phyloP scores from a whole-genome alignment of 1,140 invertebrate genomes.

The Cephus cinctus region DNA sequence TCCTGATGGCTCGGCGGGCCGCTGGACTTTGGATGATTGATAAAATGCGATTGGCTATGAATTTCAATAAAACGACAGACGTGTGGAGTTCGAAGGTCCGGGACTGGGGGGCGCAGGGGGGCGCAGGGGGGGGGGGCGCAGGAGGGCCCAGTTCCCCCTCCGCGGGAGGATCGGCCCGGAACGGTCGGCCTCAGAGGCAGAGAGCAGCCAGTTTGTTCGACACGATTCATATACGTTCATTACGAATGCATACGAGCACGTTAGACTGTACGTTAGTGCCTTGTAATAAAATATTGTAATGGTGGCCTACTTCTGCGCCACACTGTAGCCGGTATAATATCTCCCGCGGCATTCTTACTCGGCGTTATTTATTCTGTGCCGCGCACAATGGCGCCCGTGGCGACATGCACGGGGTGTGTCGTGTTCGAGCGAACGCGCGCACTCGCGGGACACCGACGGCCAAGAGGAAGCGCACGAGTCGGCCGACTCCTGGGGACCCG shows the following conservation, averaged over 20 bases:
- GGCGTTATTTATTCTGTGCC: conserved; percentile 45
- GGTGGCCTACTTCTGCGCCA: conserved; percentile 52
- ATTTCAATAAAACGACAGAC: conserved; percentile 30
- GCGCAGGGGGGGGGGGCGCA: conserved; percentile 12
- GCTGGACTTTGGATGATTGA: conserved; percentile 31
- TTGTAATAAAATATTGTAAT: conserved; percentile 59
- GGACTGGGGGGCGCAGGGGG: conserved; percentile 7
- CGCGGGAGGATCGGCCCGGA: conserved; percentile 15
- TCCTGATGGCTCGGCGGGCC: too few relatives aligned
- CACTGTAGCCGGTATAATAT: conserved; percentile 45
- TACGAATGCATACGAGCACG: conserved; percentile 56
- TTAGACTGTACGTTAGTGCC: conserved; percentile 57
- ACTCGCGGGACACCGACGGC: too few relatives aligned
- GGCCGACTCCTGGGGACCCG: too few relatives aligned
- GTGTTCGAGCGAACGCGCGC: conserved; percentile 11
- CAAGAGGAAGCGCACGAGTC: too few relatives aligned
- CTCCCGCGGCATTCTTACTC: conserved; percentile 52
- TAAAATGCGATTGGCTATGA: conserved; percentile 28
- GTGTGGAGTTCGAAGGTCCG: conserved; percentile 6
- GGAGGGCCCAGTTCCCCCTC: too few relatives aligned
- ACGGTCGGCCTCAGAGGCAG: conserved; percentile 28
- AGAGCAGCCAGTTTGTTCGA: conserved; percentile 39
- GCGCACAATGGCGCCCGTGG: conserved; percentile 37
- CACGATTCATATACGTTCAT: conserved; percentile 57
- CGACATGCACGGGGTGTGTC: conserved; percentile 13